Percentiles rank a stretch among this genome's conserved stretches.
phyloP scores from a whole-genome alignment of 2,113 vertebrate genomes.

The Gracilinanus agilis region DNA sequence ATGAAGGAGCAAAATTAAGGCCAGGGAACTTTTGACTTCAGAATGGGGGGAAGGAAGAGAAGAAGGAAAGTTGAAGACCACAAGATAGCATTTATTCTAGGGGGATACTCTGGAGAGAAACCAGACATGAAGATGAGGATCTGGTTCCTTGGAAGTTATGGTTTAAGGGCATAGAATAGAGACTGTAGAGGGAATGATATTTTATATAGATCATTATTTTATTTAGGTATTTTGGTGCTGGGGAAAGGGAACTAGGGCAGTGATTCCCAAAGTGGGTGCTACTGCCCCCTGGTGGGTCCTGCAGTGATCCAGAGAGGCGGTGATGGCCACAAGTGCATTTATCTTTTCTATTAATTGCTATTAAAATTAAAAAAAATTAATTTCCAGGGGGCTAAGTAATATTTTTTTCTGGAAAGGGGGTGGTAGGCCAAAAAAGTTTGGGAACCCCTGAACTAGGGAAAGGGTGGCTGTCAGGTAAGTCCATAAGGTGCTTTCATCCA shows the following conservation, averaged over 20 bases:
- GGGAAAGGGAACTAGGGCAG: not conserved
- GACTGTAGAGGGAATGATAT: not conserved
- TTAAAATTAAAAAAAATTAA: too few relatives aligned
- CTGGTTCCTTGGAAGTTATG: not conserved
- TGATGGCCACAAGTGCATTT: too few relatives aligned
- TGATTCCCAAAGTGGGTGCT: too few relatives aligned
- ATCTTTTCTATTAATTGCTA: too few relatives aligned
- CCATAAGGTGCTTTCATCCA: conserved; percentile 27
- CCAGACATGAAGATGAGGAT: not conserved
- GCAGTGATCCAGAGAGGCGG: too few relatives aligned
- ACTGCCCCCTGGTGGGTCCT: too few relatives aligned
- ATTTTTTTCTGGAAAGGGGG: too few relatives aligned
- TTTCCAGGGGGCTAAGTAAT: too few relatives aligned
- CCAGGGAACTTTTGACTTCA: not conserved
- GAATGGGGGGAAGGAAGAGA: not conserved
- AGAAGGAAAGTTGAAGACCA: conserved; percentile 1
- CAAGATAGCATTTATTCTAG: not conserved
- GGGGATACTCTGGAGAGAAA: not conserved
- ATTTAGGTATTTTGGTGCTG: not conserved
- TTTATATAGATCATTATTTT: not conserved
- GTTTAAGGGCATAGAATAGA: not conserved
- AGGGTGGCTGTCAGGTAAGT: not conserved
- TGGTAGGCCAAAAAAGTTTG: too few relatives aligned
- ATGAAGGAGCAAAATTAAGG: conserved; percentile 16
- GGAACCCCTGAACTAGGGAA: not conserved